Evolutionary conservation across 2,888 invertebrate genomes (phyloP).

Genomic region (Metopia argyrocephala): DNA sequence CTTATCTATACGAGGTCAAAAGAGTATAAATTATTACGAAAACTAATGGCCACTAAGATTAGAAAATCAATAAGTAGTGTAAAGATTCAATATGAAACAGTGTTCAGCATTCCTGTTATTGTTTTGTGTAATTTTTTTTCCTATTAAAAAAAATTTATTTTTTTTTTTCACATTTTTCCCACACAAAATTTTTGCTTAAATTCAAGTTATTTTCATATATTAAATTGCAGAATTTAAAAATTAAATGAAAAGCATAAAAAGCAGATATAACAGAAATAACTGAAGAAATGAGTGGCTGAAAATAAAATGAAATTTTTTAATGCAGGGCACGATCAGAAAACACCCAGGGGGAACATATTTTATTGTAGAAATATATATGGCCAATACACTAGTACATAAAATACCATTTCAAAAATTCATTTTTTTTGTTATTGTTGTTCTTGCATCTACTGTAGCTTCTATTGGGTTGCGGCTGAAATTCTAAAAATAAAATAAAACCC

Average conservation of each 20-base stretch:
- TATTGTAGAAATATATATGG: slow-evolving; percentile 19
- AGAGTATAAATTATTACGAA: no score
- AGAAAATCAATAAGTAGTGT: no score
- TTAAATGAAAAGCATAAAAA: not conserved
- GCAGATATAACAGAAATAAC: not conserved
- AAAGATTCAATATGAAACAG: no score
- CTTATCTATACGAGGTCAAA: no score
- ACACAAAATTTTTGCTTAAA: no score
- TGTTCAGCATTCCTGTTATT: no score
- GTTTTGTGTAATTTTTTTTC: no score
- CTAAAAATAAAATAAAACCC: slow-evolving; percentile 15
- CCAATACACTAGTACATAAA: not conserved
- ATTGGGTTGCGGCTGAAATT: not conserved
- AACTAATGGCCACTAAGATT: no score
- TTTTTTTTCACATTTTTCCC: no score
- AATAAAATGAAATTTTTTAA: slow-evolving; percentile 48
- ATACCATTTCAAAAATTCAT: not conserved
- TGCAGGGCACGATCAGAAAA: slow-evolving; percentile 52
- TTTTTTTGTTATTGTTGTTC: not conserved
- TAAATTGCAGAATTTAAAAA: slow-evolving; percentile 13
- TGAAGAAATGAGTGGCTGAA: slow-evolving; percentile 15
- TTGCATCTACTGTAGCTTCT: slow-evolving; percentile 9
- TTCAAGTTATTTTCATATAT: no score
- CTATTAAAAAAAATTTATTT: no score
- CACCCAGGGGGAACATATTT: slow-evolving; percentile 42